phyloP scores from a whole-genome alignment of 2,888 invertebrate species.

The Sthenelais limicola region DNA sequence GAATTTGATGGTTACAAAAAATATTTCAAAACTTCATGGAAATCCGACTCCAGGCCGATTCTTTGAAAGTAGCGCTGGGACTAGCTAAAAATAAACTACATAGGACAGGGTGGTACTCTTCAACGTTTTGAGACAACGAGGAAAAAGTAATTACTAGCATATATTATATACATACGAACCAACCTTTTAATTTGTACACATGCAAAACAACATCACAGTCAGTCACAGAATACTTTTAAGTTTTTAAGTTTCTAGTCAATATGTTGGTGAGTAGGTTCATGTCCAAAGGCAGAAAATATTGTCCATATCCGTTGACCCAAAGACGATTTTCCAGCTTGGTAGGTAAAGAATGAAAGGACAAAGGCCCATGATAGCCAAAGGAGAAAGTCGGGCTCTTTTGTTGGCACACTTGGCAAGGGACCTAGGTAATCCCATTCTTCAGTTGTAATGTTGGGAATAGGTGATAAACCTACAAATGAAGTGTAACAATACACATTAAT shows the following conservation, averaged over 20 bases:
- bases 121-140: too few species aligned
- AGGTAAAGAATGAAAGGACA: constrained; percentile 76
- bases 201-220: too few species aligned
- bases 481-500: neutral
- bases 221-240: too few species aligned
- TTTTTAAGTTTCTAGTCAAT: constrained; percentile 40
- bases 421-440: constrained; percentile 74
- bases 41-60: too few species aligned
- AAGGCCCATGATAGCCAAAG: constrained; percentile 89
- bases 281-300: constrained; percentile 42
- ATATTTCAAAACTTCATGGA: too few species aligned
- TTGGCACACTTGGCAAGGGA: constrained; percentile 85
- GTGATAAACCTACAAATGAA: constrained; percentile 47
- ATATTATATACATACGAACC: too few species aligned
- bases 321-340: constrained; percentile 35
- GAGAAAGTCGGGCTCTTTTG: constrained; percentile 85
- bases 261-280: constrained; percentile 47
- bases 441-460: constrained; percentile 48
- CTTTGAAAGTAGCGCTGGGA: too few species aligned
- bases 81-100: too few species aligned
- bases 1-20: too few species aligned
- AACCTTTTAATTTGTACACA: too few species aligned
- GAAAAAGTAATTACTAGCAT: too few species aligned
- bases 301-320: constrained; percentile 40
- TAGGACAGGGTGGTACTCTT: too few species aligned